phyloP scores from a whole-genome alignment of 1,140 invertebrate genomes.

The Nebria ingens region DNA sequence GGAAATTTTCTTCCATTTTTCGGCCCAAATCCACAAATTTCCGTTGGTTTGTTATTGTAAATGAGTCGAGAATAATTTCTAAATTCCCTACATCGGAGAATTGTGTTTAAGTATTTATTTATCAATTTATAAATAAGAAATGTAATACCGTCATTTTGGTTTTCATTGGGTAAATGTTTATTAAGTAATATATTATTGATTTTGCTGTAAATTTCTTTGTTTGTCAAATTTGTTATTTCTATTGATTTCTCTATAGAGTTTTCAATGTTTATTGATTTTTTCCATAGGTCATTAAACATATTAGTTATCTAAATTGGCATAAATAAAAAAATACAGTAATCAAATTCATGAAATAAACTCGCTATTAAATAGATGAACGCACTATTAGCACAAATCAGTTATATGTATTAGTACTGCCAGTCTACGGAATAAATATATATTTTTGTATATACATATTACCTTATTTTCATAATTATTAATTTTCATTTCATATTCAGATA shows the following conservation, averaged over 20 bases:
- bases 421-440: neutral
- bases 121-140: too few species aligned
- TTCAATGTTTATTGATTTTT: conserved; percentile 37
- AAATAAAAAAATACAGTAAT: too few species aligned
- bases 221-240: conserved; percentile 40
- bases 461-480: neutral
- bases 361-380: too few species aligned
- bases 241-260: conserved; percentile 38
- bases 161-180: neutral
- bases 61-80: conserved; percentile 13
- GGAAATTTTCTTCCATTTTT: conserved; percentile 35
- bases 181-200: conserved; percentile 35
- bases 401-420: too few species aligned
- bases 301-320: conserved; percentile 48
- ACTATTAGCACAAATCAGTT: too few species aligned
- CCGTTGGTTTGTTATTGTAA: conserved; percentile 17
- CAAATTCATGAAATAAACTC: too few species aligned
- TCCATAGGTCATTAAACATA: conserved; percentile 46
- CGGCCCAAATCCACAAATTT: conserved; percentile 25
- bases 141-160: neutral
- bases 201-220: conserved; percentile 42
- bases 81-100: conserved; percentile 11
- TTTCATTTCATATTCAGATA: neutral
- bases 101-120: too few species aligned
- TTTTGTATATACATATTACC: neutral